Evolutionary conservation across 2,113 vertebrate species (phyloP), one percentile per base, ranked within the genome.

Genomic region (Perca schrenkii): DNA sequence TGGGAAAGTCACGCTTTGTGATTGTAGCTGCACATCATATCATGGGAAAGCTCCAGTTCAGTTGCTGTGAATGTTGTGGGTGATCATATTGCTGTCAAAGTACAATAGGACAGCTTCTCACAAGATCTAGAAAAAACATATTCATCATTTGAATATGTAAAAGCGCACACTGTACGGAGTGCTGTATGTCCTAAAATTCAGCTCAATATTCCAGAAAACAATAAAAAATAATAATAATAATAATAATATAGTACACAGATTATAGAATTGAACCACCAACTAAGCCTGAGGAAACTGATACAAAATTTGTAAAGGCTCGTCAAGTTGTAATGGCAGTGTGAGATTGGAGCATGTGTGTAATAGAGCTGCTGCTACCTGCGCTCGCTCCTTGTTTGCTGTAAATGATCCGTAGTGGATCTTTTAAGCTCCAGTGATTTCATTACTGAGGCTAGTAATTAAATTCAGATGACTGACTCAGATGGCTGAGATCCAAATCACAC

Each of bases 1-100:
- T 83, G 84, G 77, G 86, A 91, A 86, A 76, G 65, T 86, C 66
- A 77, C 19, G 63, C 74, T 82, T 69, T 57, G 65, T 84, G 61
- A 78, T 6, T 65, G 12, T 49, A 47, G 43, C 36, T 58, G 56
- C 65, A 79, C 68, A 84, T 89, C 77, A 84, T 60, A 68, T 86
- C 82, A 80, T 91, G 91, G 91, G 88, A 93, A 91, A 74, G 74
- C 80, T 83, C 34, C 72, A 80, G 72, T 90, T 85, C 71, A 88
- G 46, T 78, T 64, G 70, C 72, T 80, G 54, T 67, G 50, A 74
- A 50, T 74, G 71, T 65, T 31, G 16, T 50, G 7, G 52, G 69
- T 36, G 74, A 88, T 92, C 83, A 1, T 68, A 10, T 92, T 91
- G 56, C 87, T 84, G 68, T 79, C 88, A 92, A 89, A 91, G 85